Conservation (phyloP, 2,113 vertebrate genomes). For the Leucosticte australis region DNA sequence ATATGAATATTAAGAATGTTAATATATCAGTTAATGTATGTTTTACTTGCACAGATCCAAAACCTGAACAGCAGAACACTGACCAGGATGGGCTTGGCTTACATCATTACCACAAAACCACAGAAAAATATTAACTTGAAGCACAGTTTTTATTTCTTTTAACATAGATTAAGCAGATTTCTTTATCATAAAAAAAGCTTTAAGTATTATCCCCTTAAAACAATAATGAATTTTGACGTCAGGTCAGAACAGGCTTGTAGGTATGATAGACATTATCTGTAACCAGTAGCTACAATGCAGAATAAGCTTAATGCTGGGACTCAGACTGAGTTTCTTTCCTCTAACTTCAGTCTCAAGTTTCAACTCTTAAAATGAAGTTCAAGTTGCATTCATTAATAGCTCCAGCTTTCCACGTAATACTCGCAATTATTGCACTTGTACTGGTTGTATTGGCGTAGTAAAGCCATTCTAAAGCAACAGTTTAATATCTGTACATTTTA, state of each 20-base stretch:
- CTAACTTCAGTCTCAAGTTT: neutral
- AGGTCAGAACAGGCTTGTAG: slow-evolving; percentile 31
- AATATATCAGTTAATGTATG: neutral
- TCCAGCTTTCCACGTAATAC: slow-evolving; percentile 56
- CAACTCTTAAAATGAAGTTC: neutral
- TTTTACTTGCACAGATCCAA: neutral
- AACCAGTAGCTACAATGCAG: slow-evolving; percentile 49
- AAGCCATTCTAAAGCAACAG: slow-evolving; percentile 63
- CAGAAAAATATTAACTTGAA: slow-evolving; percentile 55
- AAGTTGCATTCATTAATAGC: slow-evolving; percentile 25
- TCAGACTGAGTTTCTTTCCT: neutral
- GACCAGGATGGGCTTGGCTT: neutral
- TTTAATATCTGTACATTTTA: slow-evolving; percentile 64
- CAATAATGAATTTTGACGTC: slow-evolving; percentile 10
- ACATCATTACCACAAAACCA: slow-evolving; percentile 52
- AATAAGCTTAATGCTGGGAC: slow-evolving; percentile 20
- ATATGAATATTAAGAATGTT: slow-evolving; percentile 22
- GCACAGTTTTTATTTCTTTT: slow-evolving; percentile 62
- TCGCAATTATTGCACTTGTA: slow-evolving; percentile 76
- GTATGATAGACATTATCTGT: slow-evolving; percentile 12
- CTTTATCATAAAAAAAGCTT: slow-evolving; percentile 37
- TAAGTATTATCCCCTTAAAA: slow-evolving; percentile 65
- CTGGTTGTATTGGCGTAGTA: slow-evolving; percentile 59
- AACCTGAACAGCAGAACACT: neutral
- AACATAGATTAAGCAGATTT: slow-evolving; percentile 41